Percentiles rank a stretch among this genome's conserved stretches.
phyloP scores from a whole-genome alignment of 1,140 invertebrate genomes.

The Onthophagus taurus region DNA sequence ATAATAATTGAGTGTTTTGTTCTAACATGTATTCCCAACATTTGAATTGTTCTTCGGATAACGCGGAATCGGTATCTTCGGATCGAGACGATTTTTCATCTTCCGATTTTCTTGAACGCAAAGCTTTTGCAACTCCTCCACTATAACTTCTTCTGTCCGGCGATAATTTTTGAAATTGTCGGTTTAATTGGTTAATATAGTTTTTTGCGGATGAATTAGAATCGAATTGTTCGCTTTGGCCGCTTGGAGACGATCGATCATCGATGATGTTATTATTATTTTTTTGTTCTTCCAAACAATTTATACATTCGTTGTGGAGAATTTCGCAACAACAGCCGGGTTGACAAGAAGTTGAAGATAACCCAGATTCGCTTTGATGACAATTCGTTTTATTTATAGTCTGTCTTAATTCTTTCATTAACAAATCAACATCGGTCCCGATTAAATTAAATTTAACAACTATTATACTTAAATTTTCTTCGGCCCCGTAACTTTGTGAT shows the following conservation, averaged over 20 bases:
- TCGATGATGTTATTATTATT: slow-evolving; percentile 39
- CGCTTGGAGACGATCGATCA: slow-evolving; percentile 70
- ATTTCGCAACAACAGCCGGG: slow-evolving; percentile 54
- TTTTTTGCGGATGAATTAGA: slow-evolving; percentile 42
- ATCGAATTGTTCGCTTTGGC: slow-evolving; percentile 65
- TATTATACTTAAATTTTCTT: slow-evolving; percentile 70
- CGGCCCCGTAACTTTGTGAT: slow-evolving; percentile 70
- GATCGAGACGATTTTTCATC: slow-evolving; percentile 40
- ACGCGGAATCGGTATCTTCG: slow-evolving; percentile 50
- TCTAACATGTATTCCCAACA: slow-evolving; percentile 91
- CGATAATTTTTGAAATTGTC: slow-evolving; percentile 28
- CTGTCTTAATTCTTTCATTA: slow-evolving; percentile 67
- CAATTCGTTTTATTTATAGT: slow-evolving; percentile 52
- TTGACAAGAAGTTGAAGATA: slow-evolving; percentile 43
- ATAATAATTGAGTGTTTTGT: slow-evolving; percentile 79
- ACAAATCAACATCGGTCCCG: slow-evolving; percentile 55
- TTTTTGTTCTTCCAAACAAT: slow-evolving; percentile 39
- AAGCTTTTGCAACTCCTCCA: slow-evolving; percentile 46
- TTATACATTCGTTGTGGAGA: slow-evolving; percentile 47
- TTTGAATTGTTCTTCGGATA: slow-evolving; percentile 77
- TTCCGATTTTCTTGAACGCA: slow-evolving; percentile 45
- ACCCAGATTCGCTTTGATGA: slow-evolving; percentile 34
- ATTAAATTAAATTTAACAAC: slow-evolving; percentile 58
- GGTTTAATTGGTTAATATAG: slow-evolving; percentile 33
- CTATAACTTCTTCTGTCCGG: slow-evolving; percentile 45